A percentile compares a stretch with the other conserved stretches of the same genome.
Conservation (phyloP, 1,140 invertebrate species). For the Protaetia brevitarsis region DNA sequence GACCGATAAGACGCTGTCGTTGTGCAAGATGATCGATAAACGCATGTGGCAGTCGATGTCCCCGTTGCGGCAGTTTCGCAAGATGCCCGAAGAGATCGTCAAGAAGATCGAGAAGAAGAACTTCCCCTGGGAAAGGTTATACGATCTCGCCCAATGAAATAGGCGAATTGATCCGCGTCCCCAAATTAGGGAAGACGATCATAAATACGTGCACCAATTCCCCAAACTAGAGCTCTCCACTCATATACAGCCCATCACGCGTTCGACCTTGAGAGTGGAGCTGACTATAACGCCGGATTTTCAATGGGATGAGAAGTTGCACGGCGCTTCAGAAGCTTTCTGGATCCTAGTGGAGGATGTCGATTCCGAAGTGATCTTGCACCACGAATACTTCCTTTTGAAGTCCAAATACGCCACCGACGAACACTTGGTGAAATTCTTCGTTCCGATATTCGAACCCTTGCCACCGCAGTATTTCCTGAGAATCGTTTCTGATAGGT, state of each 20-base stretch:
- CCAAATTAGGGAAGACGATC: conserved; percentile 97
- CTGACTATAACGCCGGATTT: conserved; percentile 99
- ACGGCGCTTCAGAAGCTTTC: conserved; percentile 94
- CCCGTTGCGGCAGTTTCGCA: conserved; percentile 94
- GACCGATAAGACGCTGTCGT: conserved; percentile 90
- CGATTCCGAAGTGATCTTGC: conserved; percentile 92
- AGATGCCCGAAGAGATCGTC: conserved; percentile 97
- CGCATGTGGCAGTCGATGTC: conserved; percentile 99
- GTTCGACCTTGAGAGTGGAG: conserved; percentile 91
- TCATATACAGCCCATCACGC: conserved; percentile 96
- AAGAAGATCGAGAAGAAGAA: conserved; percentile 99
- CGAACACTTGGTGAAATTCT: conserved; percentile 97
- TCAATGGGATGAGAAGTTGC: conserved; percentile 97
- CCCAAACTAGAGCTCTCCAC: conserved; percentile 92
- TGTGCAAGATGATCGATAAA: conserved; percentile 99
- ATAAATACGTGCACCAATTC: conserved; percentile 97
- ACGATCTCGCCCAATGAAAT: conserved; percentile 98
- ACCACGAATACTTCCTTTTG: conserved; percentile 96
- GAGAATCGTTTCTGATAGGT: conserved; percentile 72
- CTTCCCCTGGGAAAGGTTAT: conserved; percentile 90
- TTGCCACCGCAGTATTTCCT: conserved; percentile 98
- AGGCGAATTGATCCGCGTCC: conserved; percentile 92
- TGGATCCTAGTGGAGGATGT: conserved; percentile 99
- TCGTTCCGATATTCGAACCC: conserved; percentile 97
- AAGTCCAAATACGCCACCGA: conserved; percentile 94